A percentile compares a stretch with the other conserved stretches of the same genome.
Evolutionary conservation across 2,888 invertebrate species (phyloP).

Genomic region (Chrysolina oricalcia): DNA sequence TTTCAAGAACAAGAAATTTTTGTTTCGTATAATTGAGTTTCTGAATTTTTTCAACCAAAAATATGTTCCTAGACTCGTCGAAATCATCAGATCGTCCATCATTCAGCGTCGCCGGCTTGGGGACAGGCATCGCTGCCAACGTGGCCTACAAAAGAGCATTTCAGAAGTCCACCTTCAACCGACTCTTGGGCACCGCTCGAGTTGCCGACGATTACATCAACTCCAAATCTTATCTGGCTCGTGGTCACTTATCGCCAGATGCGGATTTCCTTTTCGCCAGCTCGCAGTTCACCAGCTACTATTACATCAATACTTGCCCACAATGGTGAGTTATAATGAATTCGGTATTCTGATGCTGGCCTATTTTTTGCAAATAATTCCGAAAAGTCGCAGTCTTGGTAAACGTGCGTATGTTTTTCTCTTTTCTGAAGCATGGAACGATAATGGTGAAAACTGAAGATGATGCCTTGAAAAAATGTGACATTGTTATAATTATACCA

Average conservation of each 20-base stretch:
- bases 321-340: conserved; percentile 70
- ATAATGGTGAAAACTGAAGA: no score
- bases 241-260: conserved; percentile 73
- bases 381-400: no score
- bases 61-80: conserved; percentile 61
- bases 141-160: conserved; percentile 63
- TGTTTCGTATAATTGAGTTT: no score
- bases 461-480: no score
- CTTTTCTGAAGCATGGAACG: no score
- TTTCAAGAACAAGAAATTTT: no score
- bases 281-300: conserved; percentile 73
- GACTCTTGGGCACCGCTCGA: conserved; percentile 62
- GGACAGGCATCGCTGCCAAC: conserved; percentile 56
- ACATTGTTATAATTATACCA: no score
- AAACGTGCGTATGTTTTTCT: no score
- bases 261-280: conserved; percentile 73
- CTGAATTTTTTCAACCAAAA: neutral
- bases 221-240: conserved; percentile 66
- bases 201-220: conserved; percentile 66
- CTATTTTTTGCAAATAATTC: no score
- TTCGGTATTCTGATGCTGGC: conserved; percentile 5
- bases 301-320: conserved; percentile 73
- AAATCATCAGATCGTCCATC: conserved; percentile 61
- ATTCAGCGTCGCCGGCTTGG: conserved; percentile 67
- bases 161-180: conserved; percentile 66